Evolutionary conservation across 2,888 invertebrate species (phyloP).

Genomic region (Acheta domesticus): DNA sequence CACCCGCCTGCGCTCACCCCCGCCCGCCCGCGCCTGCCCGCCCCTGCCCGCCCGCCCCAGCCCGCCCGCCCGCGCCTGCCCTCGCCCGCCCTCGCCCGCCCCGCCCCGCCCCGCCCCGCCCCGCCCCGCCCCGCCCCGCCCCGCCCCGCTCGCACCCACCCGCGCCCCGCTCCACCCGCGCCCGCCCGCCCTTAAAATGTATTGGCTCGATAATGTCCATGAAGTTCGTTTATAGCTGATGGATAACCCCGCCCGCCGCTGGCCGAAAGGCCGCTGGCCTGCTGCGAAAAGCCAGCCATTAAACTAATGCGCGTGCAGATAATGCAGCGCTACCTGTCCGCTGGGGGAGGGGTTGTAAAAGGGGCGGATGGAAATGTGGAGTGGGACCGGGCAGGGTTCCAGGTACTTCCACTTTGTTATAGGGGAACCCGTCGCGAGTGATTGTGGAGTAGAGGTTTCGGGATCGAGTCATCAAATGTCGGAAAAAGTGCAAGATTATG

Average conservation of each 20-base stretch:
- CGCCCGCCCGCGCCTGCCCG: background rate
- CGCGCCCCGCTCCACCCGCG: too few relatives aligned
- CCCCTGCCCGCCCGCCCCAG: background rate
- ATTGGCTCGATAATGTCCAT: constrained; percentile 9
- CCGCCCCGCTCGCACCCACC: too few relatives aligned
- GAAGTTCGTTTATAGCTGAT: constrained; percentile 18
- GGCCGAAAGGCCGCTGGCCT: background rate
- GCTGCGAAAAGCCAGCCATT: constrained; percentile 1
- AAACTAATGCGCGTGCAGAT: background rate
- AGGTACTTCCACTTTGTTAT: background rate
- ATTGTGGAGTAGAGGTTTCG: background rate
- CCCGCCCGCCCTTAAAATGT: background rate
- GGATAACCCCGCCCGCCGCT: background rate
- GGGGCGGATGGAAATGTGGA: background rate
- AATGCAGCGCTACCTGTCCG: background rate
- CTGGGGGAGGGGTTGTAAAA: background rate
- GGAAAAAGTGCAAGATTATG: too few relatives aligned
- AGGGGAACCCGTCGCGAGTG: background rate
- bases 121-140: too few relatives aligned
- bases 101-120: too few relatives aligned
- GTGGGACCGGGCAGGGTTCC: background rate
- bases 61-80: too few relatives aligned
- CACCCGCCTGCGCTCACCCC: background rate
- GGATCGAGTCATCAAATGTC: too few relatives aligned
- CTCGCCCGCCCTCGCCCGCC: too few relatives aligned